Evolutionary conservation across 2,888 invertebrate genomes (phyloP), one percentile per base, ranked within the genome.

Genomic region (Orthonevra nobilis): DNA sequence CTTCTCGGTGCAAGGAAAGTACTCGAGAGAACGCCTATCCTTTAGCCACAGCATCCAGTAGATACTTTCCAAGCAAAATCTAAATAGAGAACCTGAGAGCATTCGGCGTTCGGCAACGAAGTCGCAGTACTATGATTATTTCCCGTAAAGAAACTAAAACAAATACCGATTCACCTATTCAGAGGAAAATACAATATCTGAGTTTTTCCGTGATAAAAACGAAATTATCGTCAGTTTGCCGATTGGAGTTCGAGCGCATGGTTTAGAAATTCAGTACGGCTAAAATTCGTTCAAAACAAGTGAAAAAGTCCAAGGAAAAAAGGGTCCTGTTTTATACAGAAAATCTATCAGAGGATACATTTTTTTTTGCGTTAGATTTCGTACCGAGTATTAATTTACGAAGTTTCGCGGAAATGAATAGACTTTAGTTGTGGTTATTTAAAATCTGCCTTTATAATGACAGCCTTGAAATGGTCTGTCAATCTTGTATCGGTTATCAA

Each of bases 241-340:
- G 79, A 79, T 72, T 79, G 79, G 64, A 56, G 72, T 44, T 60
- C 79, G 79, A 79, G 72, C 66, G 79, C 66, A 66, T 79, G 79
- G 79, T 72, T 54, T 66, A 54, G 36, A 56, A 14, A 14, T 54
- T 61, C 40, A 10, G 72, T 46, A 66, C 72, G 66, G 79, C 15
- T 54, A 46, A 48, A 20, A 61, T 40, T 12, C 38, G 28, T 48
- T 14, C 14, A 34, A n/a, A 42, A 42, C 44, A 9, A 28, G 44
- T 38, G 48, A 17, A 46, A 58, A 42, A 46, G 20, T 0, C 44
- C 28, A 38, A 38, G 30, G 36, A 19, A 42, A 40, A 56, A 48
- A 54, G 17, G 14, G 20, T n/a, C 28, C 42, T 32, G 4, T 52
- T 52, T 69, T 30, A 34, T 23, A 44, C 9, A 7, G 38, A 17